Base-by-base conservation (phyloP, 2,113 vertebrate species). In the Apeltes quadracus region DNA sequence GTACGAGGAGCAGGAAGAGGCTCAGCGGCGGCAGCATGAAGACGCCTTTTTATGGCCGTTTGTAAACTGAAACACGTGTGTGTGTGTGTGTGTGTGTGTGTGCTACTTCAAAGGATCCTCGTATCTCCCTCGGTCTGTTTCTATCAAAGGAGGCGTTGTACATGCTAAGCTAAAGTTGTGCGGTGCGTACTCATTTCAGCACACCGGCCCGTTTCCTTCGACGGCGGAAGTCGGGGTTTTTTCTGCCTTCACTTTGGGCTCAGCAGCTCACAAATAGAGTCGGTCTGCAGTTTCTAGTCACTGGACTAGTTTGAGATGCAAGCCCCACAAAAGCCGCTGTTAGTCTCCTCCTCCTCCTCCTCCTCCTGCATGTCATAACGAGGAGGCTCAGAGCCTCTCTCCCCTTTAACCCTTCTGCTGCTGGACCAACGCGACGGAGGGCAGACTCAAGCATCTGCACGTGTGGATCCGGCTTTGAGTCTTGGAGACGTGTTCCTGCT, bases 11-110 rank as follows among this genome's bases (percentile, higher is more conserved):
- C 12, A 10, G 61, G 69, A 56, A 5, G 69, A 73, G 71, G 76
- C 71, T 66, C 48, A 65, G 75, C 41, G 41, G 56, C 13, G 34
- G 65, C 43, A 18, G 79, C 71, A 82, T 86, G 73, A 81, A 84
- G 66, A 82, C 78, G 25, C 18, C 67, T 76, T 88, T 89, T 88
- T 81, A 86, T 73, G 63, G 68, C 68, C 71, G 6, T 79, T 75
- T 87, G 62, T 88, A 87, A 90, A 81, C 83, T 76, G 65, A 87
- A 90, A 82, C 87, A 87, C 29, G 63, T 88, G 79, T 68, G 38
- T 48, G 69, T 66, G 57, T 70, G 54, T 63, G 65, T 63, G 59
- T 32, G 68, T 76, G 55, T 76, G 70, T 67, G 58, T 61, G 48
- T 65, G 74, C 56, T 8, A 67, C 71, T 80, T 87, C 83, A 90